A percentile compares a stretch with the other conserved stretches of the same genome.
These are phyloP conservation scores for Ictalurus furcatus DNA, from an alignment of 2,113 vertebrate species.

Conservation along the genomic window DNA sequence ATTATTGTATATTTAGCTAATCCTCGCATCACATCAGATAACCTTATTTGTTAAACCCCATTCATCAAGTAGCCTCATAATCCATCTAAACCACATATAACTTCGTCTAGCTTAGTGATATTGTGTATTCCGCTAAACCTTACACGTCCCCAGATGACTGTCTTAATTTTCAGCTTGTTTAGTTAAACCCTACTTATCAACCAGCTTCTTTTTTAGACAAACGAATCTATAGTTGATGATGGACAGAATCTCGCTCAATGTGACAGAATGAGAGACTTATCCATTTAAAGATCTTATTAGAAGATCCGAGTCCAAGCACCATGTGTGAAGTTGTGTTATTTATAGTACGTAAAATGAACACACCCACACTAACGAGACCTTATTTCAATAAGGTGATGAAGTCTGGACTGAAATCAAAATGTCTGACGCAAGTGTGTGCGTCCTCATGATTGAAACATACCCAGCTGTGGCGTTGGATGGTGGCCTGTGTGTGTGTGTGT, in stretches of 20 bases:
- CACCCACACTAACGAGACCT: not conserved
- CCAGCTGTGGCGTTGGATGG: slow-evolving; percentile 13
- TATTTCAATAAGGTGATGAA: not conserved
- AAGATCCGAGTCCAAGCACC: not conserved
- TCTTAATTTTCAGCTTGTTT: not conserved
- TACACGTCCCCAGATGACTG: not conserved
- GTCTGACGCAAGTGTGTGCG: not conserved
- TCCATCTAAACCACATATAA: not conserved
- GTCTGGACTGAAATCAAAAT: slow-evolving; percentile 15
- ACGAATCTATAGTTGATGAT: not conserved
- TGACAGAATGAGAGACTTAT: not conserved
- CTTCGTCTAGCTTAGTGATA: not conserved
- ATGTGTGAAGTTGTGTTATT: not conserved
- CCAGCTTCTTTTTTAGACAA: not conserved
- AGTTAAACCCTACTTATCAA: not conserved
- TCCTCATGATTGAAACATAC: slow-evolving; percentile 16
- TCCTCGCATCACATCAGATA: not conserved
- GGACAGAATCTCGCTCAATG: not conserved
- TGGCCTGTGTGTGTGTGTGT: not conserved
- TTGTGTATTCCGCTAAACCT: not conserved
- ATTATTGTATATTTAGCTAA: not conserved
- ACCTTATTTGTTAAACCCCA: not conserved
- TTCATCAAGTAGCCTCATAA: not conserved
- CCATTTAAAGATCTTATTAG: not conserved
- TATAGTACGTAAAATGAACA: not conserved